A percentile compares a stretch with the other conserved stretches of the same genome.
phyloP scores from a whole-genome alignment of 2,888 invertebrate genomes.

The Villa cingulata region DNA sequence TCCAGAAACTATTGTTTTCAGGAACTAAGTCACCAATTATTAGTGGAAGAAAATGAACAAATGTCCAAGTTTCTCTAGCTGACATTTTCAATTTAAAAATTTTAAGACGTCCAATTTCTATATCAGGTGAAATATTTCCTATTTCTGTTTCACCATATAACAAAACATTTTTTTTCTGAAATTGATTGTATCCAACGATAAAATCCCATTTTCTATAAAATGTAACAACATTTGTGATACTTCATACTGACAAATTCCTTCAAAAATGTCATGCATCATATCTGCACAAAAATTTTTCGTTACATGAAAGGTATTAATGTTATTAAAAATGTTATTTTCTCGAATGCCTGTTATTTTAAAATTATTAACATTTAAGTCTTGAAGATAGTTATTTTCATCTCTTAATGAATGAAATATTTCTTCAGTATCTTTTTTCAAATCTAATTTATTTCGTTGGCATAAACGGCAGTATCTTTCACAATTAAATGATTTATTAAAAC shows the following conservation, averaged over 20 bases:
- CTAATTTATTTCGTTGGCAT: neutral
- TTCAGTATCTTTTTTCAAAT: neutral
- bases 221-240: neutral
- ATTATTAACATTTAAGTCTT: neutral
- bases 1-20: neutral
- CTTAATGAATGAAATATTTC: neutral
- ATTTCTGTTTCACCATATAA: constrained; percentile 9
- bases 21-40: constrained; percentile 2
- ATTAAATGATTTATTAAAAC: neutral
- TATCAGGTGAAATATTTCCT: constrained; percentile 7
- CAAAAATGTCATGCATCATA: too few species aligned
- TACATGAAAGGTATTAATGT: neutral
- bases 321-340: constrained; percentile 1
- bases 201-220: constrained; percentile 1
- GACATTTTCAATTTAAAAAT: neutral
- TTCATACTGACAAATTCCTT: constrained; percentile 1
- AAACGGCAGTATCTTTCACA: neutral
- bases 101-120: neutral
- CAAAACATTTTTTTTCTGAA: constrained; percentile 3
- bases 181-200: neutral
- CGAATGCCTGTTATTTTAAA: neutral
- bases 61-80: neutral
- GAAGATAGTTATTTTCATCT: too few species aligned
- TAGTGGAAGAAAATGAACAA: neutral
- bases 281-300: constrained; percentile 3